These are phyloP conservation scores for Papilio aristodemus DNA, from an alignment of 1,140 invertebrate species.

Conservation along the genomic window DNA sequence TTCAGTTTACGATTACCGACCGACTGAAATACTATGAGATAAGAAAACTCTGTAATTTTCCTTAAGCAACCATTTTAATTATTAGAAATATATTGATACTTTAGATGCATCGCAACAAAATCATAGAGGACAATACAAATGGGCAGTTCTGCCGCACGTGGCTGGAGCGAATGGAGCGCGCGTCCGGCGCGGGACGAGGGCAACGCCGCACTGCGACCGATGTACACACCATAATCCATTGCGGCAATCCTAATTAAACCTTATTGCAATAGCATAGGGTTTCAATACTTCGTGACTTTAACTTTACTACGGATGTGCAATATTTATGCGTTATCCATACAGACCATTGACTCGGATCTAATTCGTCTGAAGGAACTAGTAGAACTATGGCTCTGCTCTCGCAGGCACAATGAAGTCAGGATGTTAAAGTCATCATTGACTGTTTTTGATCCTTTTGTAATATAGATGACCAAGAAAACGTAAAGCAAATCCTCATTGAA, in stretches of 20 bases:
- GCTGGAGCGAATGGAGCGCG: conserved; percentile 4
- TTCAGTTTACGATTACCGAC: no score
- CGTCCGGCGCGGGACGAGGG: neutral
- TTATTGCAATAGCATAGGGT: neutral
- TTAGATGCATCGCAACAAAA: neutral
- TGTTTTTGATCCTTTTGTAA: no score
- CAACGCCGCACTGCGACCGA: neutral
- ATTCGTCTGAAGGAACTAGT: conserved; percentile 20
- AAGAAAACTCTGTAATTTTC: no score
- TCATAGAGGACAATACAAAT: neutral
- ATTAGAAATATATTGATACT: no score
- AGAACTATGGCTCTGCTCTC: conserved; percentile 2
- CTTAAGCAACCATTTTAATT: neutral
- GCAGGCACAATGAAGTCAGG: conserved; percentile 30
- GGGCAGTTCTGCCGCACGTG: conserved; percentile 4
- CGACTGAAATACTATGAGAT: no score
- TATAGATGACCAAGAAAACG: no score
- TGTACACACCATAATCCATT: neutral
- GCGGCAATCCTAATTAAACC: neutral
- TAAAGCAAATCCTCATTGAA: no score
- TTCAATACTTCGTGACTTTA: neutral
- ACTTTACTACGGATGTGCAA: conserved; percentile 16
- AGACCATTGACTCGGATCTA: conserved; percentile 10
- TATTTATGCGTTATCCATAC: conserved; percentile 20
- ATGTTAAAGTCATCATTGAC: conserved; percentile 35